A percentile compares a stretch with the other conserved stretches of the same genome.
Conservation (phyloP, 2,888 invertebrate species). For the Amphipoea lucens region DNA sequence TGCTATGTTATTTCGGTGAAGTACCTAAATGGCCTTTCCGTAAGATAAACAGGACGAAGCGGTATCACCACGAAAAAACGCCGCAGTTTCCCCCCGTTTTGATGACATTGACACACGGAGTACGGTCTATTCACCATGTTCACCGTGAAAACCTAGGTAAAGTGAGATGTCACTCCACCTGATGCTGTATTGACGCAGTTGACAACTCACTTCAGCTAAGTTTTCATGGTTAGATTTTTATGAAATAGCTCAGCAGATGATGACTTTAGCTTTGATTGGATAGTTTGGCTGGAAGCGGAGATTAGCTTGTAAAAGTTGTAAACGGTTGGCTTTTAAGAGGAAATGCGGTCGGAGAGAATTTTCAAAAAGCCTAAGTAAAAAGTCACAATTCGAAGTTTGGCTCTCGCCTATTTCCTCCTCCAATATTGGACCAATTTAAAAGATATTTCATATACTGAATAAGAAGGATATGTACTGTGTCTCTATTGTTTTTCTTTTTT, state of each 20-base stretch:
- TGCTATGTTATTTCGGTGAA: no score
- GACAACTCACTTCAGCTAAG: not conserved
- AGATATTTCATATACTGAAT: no score
- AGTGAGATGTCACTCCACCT: not conserved
- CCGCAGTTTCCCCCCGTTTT: not conserved
- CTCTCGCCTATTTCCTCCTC: no score
- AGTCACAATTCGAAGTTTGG: no score
- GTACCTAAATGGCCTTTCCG: no score
- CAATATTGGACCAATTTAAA: no score
- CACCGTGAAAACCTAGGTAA: not conserved
- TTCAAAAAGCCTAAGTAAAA: no score
- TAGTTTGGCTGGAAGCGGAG: not conserved
- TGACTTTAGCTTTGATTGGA: not conserved
- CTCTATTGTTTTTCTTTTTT: no score
- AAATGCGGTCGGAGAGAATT: no score
- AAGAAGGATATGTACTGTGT: no score
- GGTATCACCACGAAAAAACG: not conserved
- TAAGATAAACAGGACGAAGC: not conserved
- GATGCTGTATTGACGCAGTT: not conserved
- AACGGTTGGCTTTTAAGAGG: not conserved
- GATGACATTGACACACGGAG: not conserved
- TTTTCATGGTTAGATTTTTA: not conserved
- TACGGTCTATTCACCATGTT: not conserved
- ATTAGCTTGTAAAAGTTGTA: not conserved
- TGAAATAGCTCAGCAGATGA: not conserved